Evolutionary conservation across 2,888 invertebrate species (phyloP), one percentile per base, ranked within the genome.

Genomic region (Brachynemurus nebulosus): DNA sequence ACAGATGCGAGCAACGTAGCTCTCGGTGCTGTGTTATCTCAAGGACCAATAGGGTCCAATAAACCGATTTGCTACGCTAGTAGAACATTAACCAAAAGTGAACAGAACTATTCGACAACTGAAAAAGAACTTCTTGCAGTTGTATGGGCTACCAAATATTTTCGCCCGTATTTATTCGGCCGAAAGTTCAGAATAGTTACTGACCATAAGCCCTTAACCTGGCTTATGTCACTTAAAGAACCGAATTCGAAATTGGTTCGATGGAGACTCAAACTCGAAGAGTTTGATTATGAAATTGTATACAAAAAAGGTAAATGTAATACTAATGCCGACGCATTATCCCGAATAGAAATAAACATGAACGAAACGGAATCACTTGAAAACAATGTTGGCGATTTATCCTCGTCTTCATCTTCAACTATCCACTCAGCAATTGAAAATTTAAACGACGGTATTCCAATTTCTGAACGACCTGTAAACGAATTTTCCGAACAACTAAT

Each of bases 81-180:
- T 19, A 41, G 60, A 46, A 57, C 57, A 1, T 44, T 59, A 14
- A 61, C 56, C 44, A 50, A 52, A 46, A 51, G 55, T 0, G 59
- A 62, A 54, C 25, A 20, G 4, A 63, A 60, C 39, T 64, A 64
- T 45, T 50, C 51, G 2, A 59, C 59, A 1, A 62, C 51, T 1
- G 61, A 65, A 51, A 54, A 53, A 36, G 62, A 64, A 53, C 45
- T 61, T 2, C 42, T 63, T 40, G 57, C 59, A 1, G 59, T 65
- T 7, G 51, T 63, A 4, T 62, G 57, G 56, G 51, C 49, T 7
- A 46, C 50, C 1, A 56, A 59, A 50, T 52, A 60, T 46, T 64
- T 61, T 47, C 18, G 60, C 21, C 59, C 61, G 4, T 64, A 63
- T 44, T 40, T 64, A 3, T 60, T 53, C 44, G 62, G 62, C n/a